Evolutionary conservation across 2,797 vertebrate species (phyloP), one percentile per base, ranked within the genome.

Genomic region (Otolemur crassicaudatus): DNA sequence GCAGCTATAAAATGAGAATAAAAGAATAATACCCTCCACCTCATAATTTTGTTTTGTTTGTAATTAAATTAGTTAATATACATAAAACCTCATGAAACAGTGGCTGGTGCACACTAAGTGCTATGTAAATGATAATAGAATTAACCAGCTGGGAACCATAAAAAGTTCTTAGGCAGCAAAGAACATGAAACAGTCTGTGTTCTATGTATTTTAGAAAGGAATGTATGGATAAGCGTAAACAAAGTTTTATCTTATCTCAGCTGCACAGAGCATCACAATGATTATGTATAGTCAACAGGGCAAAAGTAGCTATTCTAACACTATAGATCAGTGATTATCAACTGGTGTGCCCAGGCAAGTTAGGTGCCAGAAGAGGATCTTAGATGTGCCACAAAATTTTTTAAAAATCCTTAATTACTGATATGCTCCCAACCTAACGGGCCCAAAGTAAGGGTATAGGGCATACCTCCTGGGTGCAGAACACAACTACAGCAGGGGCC

Each of bases 91-190:
- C 25, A 75, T 60, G 53, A 75, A 79, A 83, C 4, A 49, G 13
- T 76, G 16, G n/a, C 40, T 67, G 72, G 40, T 11, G 81, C 25
- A 49, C 49, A 56, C 25, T 49, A 92, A 70, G 37, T 67, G 25
- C 43, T 80, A 65, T 91, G 16, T 43, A 91, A 94, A 92, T 88
- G 20, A 20, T 95, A 89, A 83, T 91, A 86, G 84, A 77, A 90
- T 77, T 49, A 70, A 77, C 94, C 49, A 37, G 13, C 79, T 85
- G 34, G 4, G 9, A 88, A 70, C 53, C 34, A 25, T 20, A 31
- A 53, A 40, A 93, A 27, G 27, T 83, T 61, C 27, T 76, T 83
- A 83, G 79, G 20, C 60, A 72, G 40, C 69, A 19, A 95, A 63
- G 29, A 77, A 60, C 5, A 93, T 29, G 73, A 85, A 34, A 31